Percentiles rank a stretch among this genome's conserved stretches.
These are phyloP conservation scores for Oreochromis aureus DNA, from an alignment of 2,113 vertebrate species.

Conservation along the genomic window DNA sequence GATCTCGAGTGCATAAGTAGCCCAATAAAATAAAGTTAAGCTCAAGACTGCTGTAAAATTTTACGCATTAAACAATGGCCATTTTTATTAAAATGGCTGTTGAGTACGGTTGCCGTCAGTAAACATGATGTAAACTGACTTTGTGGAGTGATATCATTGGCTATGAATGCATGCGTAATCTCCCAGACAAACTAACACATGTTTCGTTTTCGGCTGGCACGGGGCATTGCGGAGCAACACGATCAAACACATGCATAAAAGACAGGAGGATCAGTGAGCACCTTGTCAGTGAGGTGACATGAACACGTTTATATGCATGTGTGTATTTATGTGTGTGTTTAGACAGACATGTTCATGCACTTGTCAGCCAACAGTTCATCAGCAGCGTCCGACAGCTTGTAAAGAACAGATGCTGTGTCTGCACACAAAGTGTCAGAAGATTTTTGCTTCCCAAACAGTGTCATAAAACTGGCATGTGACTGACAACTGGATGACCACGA, in stretches of 20 bases:
- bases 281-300: conserved; percentile 48
- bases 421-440: neutral
- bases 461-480: conserved; percentile 7
- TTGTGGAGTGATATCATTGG: conserved; percentile 29
- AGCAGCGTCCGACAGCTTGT: conserved; percentile 49
- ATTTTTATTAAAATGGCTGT: neutral
- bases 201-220: neutral
- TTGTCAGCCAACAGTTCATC: conserved; percentile 60
- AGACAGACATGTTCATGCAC: conserved; percentile 5
- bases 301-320: neutral
- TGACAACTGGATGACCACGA: neutral
- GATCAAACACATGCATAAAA: neutral
- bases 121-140: neutral
- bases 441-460: neutral
- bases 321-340: neutral
- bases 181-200: conserved; percentile 14
- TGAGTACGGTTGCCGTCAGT: neutral
- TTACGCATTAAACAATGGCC: neutral
- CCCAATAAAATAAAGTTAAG: neutral
- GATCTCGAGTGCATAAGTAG: neutral
- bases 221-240: neutral
- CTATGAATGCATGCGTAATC: conserved; percentile 4
- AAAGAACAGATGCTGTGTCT: conserved; percentile 47
- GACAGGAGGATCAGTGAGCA: conserved; percentile 30
- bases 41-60: neutral